Percentiles rank a stretch among this genome's conserved stretches.
These are phyloP conservation scores for Argyrosomus japonicus DNA, from an alignment of 2,113 vertebrate species.

Conservation along the genomic window DNA sequence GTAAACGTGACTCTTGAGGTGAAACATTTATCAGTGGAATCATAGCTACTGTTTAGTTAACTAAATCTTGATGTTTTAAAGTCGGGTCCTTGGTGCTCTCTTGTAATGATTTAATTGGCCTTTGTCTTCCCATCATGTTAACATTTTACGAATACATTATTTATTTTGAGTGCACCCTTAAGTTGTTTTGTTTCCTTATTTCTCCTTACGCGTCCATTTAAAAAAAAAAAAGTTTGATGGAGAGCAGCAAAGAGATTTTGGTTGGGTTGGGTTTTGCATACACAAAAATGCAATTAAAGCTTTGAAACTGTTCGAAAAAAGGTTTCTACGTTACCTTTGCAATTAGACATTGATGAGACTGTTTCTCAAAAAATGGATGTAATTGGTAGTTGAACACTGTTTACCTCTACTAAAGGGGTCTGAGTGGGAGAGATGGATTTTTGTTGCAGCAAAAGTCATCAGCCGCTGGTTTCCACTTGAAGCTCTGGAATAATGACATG, in stretches of 20 bases:
- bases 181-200: not conserved
- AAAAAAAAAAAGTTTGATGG: not conserved
- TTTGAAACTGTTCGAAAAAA: constrained; percentile 11
- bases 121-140: constrained; percentile 13
- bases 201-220: not conserved
- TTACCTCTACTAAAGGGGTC: constrained; percentile 47
- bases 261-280: not conserved
- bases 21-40: constrained; percentile 9
- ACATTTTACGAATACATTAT: not conserved
- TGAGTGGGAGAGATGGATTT: constrained; percentile 66
- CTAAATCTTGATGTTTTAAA: not conserved
- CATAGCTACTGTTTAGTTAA: not conserved
- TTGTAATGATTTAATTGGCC: not conserved
- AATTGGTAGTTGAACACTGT: constrained; percentile 44
- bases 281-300: not conserved
- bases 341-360: constrained; percentile 22
- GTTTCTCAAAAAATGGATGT: constrained; percentile 46
- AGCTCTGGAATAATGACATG: constrained; percentile 83
- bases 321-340: constrained; percentile 5
- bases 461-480: constrained; percentile 78
- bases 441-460: constrained; percentile 83
- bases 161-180: not conserved
- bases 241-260: not conserved
- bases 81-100: constrained; percentile 4
- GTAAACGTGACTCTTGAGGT: constrained; percentile 18